Evolutionary conservation across 2,888 invertebrate genomes (phyloP).

Genomic region (Himalopsyche kuldschensis): DNA sequence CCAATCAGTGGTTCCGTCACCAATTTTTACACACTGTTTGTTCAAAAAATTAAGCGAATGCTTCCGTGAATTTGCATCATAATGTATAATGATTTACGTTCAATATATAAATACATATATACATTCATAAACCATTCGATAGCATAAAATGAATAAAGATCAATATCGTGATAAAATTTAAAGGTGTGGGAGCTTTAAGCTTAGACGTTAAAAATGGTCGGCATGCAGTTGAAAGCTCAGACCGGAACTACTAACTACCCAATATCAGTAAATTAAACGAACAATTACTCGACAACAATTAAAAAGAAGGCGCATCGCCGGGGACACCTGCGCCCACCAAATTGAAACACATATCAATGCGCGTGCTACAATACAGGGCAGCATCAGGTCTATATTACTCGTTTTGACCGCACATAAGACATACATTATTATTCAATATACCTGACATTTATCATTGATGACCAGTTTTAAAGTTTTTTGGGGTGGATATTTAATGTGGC

Average conservation of each 20-base stretch:
- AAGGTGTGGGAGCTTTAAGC: not conserved
- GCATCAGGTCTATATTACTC: not conserved
- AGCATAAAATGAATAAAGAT: not conserved
- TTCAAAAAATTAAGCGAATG: too few species aligned
- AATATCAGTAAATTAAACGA: slow-evolving; percentile 14
- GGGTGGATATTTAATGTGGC: too few species aligned
- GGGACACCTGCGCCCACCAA: slow-evolving; percentile 15
- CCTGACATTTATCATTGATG: too few species aligned
- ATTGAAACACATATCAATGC: slow-evolving; percentile 14
- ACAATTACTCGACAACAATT: slow-evolving; percentile 27
- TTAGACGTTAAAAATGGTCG: not conserved
- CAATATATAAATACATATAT: not conserved
- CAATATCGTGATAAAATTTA: not conserved
- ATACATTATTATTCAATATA: too few species aligned
- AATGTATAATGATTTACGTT: not conserved
- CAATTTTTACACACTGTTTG: too few species aligned
- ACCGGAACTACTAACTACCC: not conserved
- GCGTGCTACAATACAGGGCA: not conserved
- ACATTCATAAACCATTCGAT: not conserved
- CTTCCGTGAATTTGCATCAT: not conserved
- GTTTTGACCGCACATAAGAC: too few species aligned
- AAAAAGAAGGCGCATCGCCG: slow-evolving; percentile 18
- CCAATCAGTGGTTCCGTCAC: too few species aligned
- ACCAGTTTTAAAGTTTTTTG: too few species aligned
- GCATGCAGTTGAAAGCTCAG: not conserved